These are phyloP conservation scores for Drosophila micromelanica DNA, from an alignment of 1,140 invertebrate species.

Conservation along the genomic window DNA sequence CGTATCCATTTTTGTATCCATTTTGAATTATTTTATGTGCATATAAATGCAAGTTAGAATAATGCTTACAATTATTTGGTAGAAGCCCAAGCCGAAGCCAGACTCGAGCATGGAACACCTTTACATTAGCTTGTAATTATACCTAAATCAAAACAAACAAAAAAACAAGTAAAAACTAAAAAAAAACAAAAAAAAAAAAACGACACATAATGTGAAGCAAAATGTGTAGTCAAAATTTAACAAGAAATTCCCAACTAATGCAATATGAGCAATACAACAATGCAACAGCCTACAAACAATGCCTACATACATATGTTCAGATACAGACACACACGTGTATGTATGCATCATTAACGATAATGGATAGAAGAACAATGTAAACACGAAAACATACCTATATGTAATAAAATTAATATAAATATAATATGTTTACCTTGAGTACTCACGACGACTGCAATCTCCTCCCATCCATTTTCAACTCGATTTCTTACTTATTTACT, in stretches of 20 bases:
- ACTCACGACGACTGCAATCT: neutral
- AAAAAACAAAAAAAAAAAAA: neutral
- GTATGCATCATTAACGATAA: neutral
- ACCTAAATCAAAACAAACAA: conserved; percentile 9
- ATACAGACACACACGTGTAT: neutral
- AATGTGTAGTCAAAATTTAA: neutral
- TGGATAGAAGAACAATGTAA: neutral
- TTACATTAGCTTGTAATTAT: conserved; percentile 58
- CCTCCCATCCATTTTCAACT: neutral
- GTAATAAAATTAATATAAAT: neutral
- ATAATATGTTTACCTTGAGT: neutral
- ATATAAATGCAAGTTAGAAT: conserved; percentile 49
- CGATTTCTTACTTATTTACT: conserved; percentile 5
- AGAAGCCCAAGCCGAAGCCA: conserved; percentile 2
- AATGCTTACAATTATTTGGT: conserved; percentile 58
- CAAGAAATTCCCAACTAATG: neutral
- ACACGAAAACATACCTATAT: neutral
- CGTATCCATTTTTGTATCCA: conserved; percentile 73
- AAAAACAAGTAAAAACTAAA: neutral
- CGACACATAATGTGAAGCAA: conserved; percentile 10
- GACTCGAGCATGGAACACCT: conserved; percentile 39
- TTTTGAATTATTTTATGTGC: conserved; percentile 73
- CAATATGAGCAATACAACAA: conserved; percentile 14
- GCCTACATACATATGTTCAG: neutral
- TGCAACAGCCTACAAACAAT: neutral